phyloP scores from a whole-genome alignment of 2,888 invertebrate species.

The Dinocampus coccinellae region DNA sequence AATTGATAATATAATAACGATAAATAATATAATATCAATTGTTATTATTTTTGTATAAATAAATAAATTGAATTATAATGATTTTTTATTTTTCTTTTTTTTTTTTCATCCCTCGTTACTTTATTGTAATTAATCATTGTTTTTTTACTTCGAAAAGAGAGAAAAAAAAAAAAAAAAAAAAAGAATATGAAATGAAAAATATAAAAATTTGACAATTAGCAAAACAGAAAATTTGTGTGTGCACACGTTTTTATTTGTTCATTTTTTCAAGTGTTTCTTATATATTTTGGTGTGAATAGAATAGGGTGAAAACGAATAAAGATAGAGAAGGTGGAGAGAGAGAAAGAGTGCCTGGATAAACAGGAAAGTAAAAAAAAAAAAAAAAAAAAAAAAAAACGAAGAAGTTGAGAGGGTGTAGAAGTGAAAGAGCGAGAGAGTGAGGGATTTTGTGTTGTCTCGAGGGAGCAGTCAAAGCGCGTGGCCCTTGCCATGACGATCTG shows the following conservation, averaged over 20 bases:
- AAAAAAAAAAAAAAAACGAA: too few relatives aligned
- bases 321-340: constrained; percentile 36
- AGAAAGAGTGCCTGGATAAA: constrained; percentile 43
- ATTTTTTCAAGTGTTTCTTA: constrained; percentile 12
- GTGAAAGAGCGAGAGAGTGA: constrained; percentile 53
- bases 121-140: too few relatives aligned
- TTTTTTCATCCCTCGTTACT: too few relatives aligned
- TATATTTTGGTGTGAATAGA: constrained; percentile 35
- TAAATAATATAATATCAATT: too few relatives aligned
- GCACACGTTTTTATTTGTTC: constrained; percentile 39
- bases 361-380: too few relatives aligned
- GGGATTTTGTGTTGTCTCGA: constrained; percentile 61
- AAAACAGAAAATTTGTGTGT: constrained; percentile 53
- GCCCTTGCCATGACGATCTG: constrained; percentile 64
- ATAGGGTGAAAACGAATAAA: constrained; percentile 36
- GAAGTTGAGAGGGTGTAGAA: too few relatives aligned
- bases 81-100: too few relatives aligned
- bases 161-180: background rate
- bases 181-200: constrained; percentile 45
- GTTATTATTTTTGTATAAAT: too few relatives aligned
- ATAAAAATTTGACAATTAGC: constrained; percentile 60
- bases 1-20: background rate
- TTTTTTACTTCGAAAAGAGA: too few relatives aligned
- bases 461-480: constrained; percentile 68
- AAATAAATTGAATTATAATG: too few relatives aligned